phyloP scores from a whole-genome alignment of 2,888 invertebrate species.

The Cacoxenus indagator region DNA sequence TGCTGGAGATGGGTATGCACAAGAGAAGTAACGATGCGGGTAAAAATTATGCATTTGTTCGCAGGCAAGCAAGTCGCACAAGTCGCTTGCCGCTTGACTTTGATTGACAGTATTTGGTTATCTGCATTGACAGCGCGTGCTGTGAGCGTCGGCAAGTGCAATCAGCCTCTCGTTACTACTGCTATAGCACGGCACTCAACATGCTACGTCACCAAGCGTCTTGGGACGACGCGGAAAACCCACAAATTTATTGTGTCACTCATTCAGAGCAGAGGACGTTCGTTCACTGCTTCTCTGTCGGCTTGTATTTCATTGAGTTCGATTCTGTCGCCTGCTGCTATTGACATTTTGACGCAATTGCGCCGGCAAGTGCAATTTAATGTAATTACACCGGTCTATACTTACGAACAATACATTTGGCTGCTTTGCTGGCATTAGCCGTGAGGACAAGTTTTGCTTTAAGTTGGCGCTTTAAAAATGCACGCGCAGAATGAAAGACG shows the following conservation, averaged over 20 bases:
- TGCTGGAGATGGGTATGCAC: too few relatives aligned
- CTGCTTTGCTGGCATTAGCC: neutral
- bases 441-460: neutral
- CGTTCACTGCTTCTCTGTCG: neutral
- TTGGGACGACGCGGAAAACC: neutral
- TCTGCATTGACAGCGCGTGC: neutral
- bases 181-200: neutral
- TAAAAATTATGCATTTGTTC: too few relatives aligned
- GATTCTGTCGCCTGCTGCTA: neutral
- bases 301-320: neutral
- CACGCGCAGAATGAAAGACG: conserved; percentile 57
- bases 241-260: conserved; percentile 10
- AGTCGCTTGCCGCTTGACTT: neutral
- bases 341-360: neutral
- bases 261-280: neutral
- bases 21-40: too few relatives aligned
- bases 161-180: neutral
- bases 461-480: neutral
- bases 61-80: neutral
- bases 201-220: neutral
- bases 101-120: neutral
- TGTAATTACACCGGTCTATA: neutral
- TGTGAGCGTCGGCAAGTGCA: neutral
- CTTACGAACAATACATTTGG: neutral
- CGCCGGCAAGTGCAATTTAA: neutral